Percentiles rank a stretch among this genome's conserved stretches.
Conservation (phyloP, 2,888 invertebrate genomes). For the Cantharis nigra region DNA sequence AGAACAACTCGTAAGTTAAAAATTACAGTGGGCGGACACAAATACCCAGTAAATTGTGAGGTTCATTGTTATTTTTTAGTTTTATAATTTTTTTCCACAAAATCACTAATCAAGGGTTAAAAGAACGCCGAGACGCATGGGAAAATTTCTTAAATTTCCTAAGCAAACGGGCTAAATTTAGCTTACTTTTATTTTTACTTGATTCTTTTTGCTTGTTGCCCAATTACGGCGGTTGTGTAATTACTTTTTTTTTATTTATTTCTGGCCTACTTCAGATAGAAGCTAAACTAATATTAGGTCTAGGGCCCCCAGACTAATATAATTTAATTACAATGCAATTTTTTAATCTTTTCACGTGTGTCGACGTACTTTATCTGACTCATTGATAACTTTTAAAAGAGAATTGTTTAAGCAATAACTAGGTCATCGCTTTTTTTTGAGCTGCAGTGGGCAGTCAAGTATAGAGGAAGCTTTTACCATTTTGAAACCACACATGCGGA, state of each 20-base stretch:
- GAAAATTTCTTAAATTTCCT: not conserved
- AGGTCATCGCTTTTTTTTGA: not conserved
- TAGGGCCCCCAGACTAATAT: not conserved
- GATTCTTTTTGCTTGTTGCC: not conserved
- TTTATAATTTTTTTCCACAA: not conserved
- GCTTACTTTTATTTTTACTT: not conserved
- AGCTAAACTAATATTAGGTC: not conserved
- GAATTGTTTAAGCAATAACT: not conserved
- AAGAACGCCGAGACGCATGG: not conserved
- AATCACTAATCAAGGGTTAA: not conserved
- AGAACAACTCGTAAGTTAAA: not conserved
- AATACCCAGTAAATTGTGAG: not conserved
- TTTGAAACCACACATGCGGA: not conserved
- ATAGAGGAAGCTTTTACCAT: not conserved
- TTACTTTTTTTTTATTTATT: not conserved
- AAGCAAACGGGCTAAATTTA: not conserved
- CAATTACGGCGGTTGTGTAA: not conserved
- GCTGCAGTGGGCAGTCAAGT: not conserved
- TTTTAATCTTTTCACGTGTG: not conserved
- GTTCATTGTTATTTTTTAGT: not conserved
- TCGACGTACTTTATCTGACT: not conserved
- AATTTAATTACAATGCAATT: not conserved
- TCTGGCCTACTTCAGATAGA: not conserved
- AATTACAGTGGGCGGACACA: not conserved
- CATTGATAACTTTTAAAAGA: not conserved